These are phyloP conservation scores for Psittacula derbiana DNA, from an alignment of 2,797 vertebrate genomes.

Conservation along the genomic window DNA sequence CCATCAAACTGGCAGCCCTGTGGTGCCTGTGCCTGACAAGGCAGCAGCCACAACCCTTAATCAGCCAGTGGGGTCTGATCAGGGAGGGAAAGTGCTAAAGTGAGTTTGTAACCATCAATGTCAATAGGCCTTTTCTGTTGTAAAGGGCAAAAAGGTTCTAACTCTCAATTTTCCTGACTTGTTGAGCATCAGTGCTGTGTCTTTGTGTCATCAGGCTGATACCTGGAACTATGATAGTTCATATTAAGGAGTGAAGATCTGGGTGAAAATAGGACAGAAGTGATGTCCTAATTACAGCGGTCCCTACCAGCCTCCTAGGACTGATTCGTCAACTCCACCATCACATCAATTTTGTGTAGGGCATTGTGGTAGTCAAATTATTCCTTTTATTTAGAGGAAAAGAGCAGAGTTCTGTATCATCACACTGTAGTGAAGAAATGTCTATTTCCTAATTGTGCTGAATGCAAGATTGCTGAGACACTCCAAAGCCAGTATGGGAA, in stretches of 20 bases:
- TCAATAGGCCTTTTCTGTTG: background rate
- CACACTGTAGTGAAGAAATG: background rate
- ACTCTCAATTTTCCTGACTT: background rate
- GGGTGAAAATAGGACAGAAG: background rate
- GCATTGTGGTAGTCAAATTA: background rate
- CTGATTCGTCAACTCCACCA: background rate
- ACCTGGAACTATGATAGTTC: background rate
- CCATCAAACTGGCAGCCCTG: background rate
- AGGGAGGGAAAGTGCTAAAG: background rate
- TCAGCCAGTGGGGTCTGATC: background rate
- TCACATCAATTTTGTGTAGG: background rate
- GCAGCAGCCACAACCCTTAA: background rate
- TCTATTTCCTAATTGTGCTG: background rate
- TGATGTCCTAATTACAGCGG: background rate
- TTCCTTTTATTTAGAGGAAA: background rate
- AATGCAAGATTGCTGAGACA: background rate
- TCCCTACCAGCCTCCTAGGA: background rate
- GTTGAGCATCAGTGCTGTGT: background rate
- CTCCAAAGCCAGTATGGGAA: background rate
- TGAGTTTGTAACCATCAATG: no score
- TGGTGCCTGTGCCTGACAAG: rapidly evolving
- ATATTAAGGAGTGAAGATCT: background rate
- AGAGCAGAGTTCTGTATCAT: background rate
- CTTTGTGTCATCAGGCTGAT: background rate
- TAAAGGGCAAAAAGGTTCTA: background rate